A percentile compares a stretch with the other conserved stretches of the same genome.
phyloP scores from a whole-genome alignment of 2,888 invertebrate genomes.

The Morinoia aosen region DNA sequence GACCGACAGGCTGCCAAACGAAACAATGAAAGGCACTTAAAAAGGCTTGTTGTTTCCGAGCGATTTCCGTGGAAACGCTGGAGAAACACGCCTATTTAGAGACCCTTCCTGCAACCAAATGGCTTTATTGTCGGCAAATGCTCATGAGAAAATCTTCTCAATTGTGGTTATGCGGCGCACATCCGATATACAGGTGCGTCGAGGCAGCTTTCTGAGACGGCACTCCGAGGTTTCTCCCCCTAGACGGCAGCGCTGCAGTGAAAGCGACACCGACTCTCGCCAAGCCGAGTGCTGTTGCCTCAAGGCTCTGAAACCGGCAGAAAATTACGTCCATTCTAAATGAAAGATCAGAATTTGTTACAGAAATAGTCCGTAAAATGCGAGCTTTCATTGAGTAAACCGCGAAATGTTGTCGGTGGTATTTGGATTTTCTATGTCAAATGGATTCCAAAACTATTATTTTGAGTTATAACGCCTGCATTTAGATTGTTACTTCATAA shows the following conservation, averaged over 20 bases:
- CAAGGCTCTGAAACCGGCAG: not conserved
- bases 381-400: not conserved
- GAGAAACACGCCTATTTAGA: slow-evolving; percentile 7
- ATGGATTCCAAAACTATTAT: not conserved
- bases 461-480: not conserved
- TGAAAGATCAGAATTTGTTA: not conserved
- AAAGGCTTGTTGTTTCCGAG: not conserved
- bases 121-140: not conserved
- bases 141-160: not conserved
- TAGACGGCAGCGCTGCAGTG: slow-evolving; percentile 7
- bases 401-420: not conserved
- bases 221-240: not conserved
- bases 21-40: not conserved
- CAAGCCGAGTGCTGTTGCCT: not conserved
- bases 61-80: not conserved
- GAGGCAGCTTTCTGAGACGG: not conserved
- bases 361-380: not conserved
- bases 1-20: not conserved
- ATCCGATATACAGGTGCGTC: not conserved
- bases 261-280: not conserved
- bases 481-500: not conserved
- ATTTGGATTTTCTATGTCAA: not conserved
- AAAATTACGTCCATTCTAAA: not conserved
- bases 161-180: not conserved
- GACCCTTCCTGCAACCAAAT: not conserved